Conservation (phyloP, 2,113 vertebrate species). For the Erythrocercus mccallii region DNA sequence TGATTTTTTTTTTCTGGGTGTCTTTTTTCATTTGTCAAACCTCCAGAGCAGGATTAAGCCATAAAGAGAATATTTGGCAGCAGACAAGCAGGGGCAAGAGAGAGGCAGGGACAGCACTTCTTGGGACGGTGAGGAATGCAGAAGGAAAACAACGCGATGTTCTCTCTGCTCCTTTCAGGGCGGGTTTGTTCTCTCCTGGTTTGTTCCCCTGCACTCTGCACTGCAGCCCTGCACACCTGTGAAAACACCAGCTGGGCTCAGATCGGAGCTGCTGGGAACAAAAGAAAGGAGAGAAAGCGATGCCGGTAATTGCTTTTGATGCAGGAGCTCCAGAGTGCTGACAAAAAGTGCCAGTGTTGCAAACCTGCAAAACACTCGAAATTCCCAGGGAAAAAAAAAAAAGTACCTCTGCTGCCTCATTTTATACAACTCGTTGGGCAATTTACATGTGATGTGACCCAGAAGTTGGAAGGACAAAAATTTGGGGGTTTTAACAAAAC, state of each 20-base stretch:
- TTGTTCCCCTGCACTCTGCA: neutral
- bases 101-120: neutral
- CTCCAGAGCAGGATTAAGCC: neutral
- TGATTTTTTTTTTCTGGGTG: neutral
- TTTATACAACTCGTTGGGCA: neutral
- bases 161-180: neutral
- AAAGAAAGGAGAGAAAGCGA: neutral
- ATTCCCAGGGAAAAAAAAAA: neutral
- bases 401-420: neutral
- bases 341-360: neutral
- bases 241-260: constrained; percentile 21
- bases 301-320: neutral
- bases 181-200: neutral
- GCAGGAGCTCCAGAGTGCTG: neutral
- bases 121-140: neutral
- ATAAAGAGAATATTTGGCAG: neutral
- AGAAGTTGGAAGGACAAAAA: neutral
- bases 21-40: neutral
- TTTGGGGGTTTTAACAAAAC: neutral
- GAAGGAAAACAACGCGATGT: neutral
- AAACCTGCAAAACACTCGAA: neutral
- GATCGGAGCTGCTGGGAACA: neutral
- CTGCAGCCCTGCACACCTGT: neutral
- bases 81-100: neutral
- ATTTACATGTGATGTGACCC: rapidly evolving